Evolutionary conservation across 1,140 invertebrate genomes (phyloP), one percentile per base, ranked within the genome.

Genomic region (Drosophila sp.): DNA sequence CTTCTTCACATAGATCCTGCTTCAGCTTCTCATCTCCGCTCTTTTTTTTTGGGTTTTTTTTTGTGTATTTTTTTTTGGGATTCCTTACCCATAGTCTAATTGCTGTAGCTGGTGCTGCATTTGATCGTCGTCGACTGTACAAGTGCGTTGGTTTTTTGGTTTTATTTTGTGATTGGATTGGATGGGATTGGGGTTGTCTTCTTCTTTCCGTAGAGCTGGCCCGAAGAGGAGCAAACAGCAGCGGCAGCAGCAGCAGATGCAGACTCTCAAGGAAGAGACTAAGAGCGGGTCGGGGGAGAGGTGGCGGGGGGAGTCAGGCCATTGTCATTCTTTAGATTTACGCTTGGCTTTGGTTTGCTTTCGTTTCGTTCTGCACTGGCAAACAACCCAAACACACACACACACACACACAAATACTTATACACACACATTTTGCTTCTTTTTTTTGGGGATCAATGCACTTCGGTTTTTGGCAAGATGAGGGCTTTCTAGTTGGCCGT

Each of bases 381-480:
- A 77, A 66, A 30, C 61, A 41, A 10, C 38, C 29, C 33, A 41
- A 38, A 35, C 17, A 40, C 27, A 25, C 23, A 25, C 23, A 60
- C 23, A 60, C 44, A 50, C 63, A 63, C 55, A 56, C 41, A 66
- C 72, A 63, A 60, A 75, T 63, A 67, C 60, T 44, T 70, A 10
- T 6, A 60, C 23, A 17, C 62, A 66, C 32, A 61, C 57, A 67
- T 61, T 75, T 65, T 72, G 38, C 60, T 30, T 54, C 17, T 17
- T 17, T 17, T 17, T 76, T 47, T 41, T 47, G 17, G 78, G 78
- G 78, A 78, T 78, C 78, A 80, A 80, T 80, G 78, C 76, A 80
- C 78, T 56, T 65, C 0, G 6, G 23, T n/a, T 40, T 44, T 58
- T 60, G 35, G 6, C 3, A 50, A 41, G 29, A 47, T 33, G 38